A percentile compares a stretch with the other conserved stretches of the same genome.
phyloP scores from a whole-genome alignment of 2,113 vertebrate species.

The Alethe castanea region DNA sequence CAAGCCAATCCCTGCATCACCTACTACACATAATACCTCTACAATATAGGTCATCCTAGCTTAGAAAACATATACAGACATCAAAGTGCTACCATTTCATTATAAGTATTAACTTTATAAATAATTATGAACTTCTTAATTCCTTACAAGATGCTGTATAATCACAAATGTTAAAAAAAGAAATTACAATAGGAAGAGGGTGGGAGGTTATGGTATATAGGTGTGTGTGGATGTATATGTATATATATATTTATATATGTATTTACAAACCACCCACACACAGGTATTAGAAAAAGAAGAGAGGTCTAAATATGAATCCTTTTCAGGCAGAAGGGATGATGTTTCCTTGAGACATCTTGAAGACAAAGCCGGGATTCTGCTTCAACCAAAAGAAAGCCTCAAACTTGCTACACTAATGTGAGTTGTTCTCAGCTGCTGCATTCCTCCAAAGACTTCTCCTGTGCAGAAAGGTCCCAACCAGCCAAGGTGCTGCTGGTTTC shows the following conservation, averaged over 20 bases:
- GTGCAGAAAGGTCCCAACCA: background rate
- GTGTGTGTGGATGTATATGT: rapidly evolving
- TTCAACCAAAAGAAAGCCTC: background rate
- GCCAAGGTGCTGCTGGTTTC: background rate
- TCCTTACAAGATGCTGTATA: conserved; percentile 50
- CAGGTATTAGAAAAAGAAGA: background rate
- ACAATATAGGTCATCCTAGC: conserved; percentile 81
- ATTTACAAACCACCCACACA: background rate
- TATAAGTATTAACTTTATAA: conserved; percentile 76
- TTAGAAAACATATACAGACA: conserved; percentile 69
- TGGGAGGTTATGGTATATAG: background rate
- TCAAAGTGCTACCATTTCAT: conserved; percentile 77
- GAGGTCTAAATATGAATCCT: background rate
- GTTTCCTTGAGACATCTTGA: background rate
- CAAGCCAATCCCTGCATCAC: conserved; percentile 76
- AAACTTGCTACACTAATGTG: background rate
- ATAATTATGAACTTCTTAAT: conserved; percentile 77
- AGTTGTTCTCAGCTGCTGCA: background rate
- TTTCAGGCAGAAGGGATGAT: background rate
- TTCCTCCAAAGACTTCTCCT: background rate
- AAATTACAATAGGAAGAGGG: background rate
- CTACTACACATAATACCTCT: conserved; percentile 72
- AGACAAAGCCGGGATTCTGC: background rate
- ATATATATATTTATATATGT: background rate
- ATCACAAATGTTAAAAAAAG: conserved; percentile 34